Conservation (phyloP, 2,113 vertebrate genomes). For the Rhineura floridana region DNA sequence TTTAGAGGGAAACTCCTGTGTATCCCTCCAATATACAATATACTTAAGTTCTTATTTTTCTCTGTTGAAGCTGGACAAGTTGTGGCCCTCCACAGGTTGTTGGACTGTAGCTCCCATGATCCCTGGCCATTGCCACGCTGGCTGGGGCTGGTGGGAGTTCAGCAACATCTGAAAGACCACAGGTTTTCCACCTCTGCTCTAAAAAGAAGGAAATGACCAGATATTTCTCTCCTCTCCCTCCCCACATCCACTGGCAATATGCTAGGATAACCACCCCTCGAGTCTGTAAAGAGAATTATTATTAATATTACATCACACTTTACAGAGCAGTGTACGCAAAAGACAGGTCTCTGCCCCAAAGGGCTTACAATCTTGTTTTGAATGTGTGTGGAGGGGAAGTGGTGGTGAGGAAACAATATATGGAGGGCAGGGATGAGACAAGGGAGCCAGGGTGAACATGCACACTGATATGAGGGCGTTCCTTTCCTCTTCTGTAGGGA, state of each 20-base stretch:
- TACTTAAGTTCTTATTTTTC: neutral
- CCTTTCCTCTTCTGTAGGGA: neutral
- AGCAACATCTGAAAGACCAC: too few relatives aligned
- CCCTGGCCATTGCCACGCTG: too few relatives aligned
- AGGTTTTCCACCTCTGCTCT: too few relatives aligned
- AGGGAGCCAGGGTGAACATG: too few relatives aligned
- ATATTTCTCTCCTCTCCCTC: neutral
- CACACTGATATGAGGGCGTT: too few relatives aligned
- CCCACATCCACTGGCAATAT: neutral
- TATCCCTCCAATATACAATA: neutral
- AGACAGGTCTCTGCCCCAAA: neutral
- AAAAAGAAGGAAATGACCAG: neutral
- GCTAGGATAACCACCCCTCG: too few relatives aligned
- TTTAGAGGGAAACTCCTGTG: neutral
- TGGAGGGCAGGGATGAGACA: rapidly evolving
- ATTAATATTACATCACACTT: neutral
- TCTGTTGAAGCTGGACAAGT: too few relatives aligned
- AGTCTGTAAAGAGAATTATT: neutral
- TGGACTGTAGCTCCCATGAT: too few relatives aligned
- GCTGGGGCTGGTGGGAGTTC: too few relatives aligned
- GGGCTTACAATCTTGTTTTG: neutral
- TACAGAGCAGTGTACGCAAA: neutral
- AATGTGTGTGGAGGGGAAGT: neutral
- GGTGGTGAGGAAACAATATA: neutral
- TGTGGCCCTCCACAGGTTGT: too few relatives aligned